Evolutionary conservation across 2,113 vertebrate species (phyloP), one percentile per base, ranked within the genome.

Genomic region (Hippopotamus amphibius): DNA sequence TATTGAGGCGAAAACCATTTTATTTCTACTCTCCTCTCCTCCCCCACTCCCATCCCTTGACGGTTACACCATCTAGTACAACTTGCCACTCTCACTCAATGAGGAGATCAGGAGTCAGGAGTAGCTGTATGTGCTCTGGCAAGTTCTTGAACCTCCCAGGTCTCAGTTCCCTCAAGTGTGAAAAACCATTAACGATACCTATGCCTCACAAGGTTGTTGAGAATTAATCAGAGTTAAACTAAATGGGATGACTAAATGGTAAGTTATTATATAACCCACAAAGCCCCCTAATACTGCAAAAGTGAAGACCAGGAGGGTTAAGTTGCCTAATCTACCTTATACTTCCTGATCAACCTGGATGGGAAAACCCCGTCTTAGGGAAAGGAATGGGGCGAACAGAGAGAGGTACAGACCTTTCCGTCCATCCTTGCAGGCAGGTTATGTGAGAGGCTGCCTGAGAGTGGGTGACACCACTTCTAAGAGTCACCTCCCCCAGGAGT

Each of bases 341-440:
- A 43, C 63, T 66, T 90, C 69, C 74, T 8, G 43, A 55, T 33
- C 5, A 46, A 33, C 15, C 37, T n/a, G 22, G 46, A 53, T 2
- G 6, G 57, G 37, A 37, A 83, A 71, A 74, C 59, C 26, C 68
- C 24, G 61, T 61, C 68, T 48, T 15, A 33, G 69, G 72, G 50
- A 50, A 61, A 69, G 50, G 41, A n/a, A 53, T 0, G 33, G 74
- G 77, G 82, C 10, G 46, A 93, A 82, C 2, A 82, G 69, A 65
- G 50, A 68, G 86, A 33, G 71, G 94, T 95, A 97, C 97, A 97
- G 96, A 98, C 97, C 97, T 97, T 93, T 96, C 63, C 81, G 16
- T 97, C 93, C 77, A 90, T 95, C 77, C 93, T 96, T 96, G 95
- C 48, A 77, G 90, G 95, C 82, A 93, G 87, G 57, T 93, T 76